These are phyloP conservation scores for Chloroclystis v-ata DNA, from an alignment of 2,888 invertebrate species.

Conservation along the genomic window DNA sequence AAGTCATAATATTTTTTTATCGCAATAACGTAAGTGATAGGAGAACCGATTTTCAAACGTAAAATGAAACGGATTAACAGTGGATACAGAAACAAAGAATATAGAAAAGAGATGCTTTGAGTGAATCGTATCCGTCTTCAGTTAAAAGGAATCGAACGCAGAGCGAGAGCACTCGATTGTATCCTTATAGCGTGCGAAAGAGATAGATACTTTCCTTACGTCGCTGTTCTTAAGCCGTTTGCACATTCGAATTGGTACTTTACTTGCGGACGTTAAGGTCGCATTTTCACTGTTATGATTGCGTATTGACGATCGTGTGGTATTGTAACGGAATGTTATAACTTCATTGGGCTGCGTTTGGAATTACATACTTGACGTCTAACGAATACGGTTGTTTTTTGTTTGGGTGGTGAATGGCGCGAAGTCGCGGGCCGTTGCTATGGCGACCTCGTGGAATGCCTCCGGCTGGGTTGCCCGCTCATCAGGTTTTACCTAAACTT, in stretches of 20 bases:
- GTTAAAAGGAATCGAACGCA: constrained; percentile 56
- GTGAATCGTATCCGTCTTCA: constrained; percentile 69
- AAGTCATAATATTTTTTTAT: too few relatives aligned
- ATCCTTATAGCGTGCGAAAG: constrained; percentile 74
- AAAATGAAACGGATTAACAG: constrained; percentile 71
- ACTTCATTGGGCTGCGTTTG: constrained; percentile 61
- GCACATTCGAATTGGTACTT: constrained; percentile 68
- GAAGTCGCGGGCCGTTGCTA: constrained; percentile 71
- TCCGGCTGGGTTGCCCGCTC: constrained; percentile 56
- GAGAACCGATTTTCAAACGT: constrained; percentile 51
- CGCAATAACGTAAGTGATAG: constrained; percentile 10
- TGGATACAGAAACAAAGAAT: constrained; percentile 60
- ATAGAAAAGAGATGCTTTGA: constrained; percentile 68
- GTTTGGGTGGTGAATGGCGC: constrained; percentile 43
- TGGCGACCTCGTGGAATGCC: constrained; percentile 76
- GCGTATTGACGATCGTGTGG: constrained; percentile 64
- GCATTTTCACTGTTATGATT: constrained; percentile 72
- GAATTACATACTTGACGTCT: constrained; percentile 51
- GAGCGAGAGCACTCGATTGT: constrained; percentile 61
- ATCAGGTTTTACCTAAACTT: constrained; percentile 62
- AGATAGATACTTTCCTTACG: constrained; percentile 77
- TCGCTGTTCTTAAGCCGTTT: constrained; percentile 73
- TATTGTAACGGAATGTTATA: constrained; percentile 72
- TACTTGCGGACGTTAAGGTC: constrained; percentile 67
- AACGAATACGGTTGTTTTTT: constrained; percentile 63